Conservation (phyloP, 2,113 vertebrate genomes). For the Phalacrocorax brasilianus region DNA sequence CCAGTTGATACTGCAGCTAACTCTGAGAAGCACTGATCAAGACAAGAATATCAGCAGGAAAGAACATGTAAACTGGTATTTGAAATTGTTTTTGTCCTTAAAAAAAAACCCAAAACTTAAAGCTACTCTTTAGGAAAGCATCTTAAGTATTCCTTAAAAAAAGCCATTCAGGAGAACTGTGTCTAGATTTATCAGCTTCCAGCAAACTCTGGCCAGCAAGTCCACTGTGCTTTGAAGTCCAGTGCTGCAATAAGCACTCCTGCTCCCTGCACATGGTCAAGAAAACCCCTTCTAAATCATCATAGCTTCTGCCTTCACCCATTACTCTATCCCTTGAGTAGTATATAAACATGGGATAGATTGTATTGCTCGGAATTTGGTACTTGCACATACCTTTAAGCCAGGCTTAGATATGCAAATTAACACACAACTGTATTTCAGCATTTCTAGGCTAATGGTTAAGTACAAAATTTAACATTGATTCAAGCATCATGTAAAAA, state of each 20-base stretch:
- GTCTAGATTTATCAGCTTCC: background rate
- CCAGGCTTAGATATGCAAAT: background rate
- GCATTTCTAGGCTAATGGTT: background rate
- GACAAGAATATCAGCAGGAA: background rate
- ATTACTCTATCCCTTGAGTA: background rate
- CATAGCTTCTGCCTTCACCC: background rate
- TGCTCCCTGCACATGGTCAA: background rate
- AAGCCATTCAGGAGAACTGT: background rate
- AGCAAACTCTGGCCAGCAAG: background rate
- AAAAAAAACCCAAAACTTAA: background rate
- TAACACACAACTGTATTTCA: background rate
- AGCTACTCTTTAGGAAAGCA: no score
- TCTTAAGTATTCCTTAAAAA: background rate
- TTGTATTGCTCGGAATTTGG: background rate
- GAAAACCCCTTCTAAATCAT: background rate
- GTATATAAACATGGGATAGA: rapidly evolving
- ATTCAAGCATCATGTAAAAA: background rate
- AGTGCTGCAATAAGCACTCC: background rate
- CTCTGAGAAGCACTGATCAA: background rate
- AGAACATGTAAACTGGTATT: background rate
- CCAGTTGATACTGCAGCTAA: background rate
- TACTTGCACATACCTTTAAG: rapidly evolving
- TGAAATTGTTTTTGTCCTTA: background rate
- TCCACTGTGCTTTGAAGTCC: no score
- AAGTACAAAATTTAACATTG: background rate